phyloP scores from a whole-genome alignment of 1,140 invertebrate genomes.

The Saccostrea cuccullata region DNA sequence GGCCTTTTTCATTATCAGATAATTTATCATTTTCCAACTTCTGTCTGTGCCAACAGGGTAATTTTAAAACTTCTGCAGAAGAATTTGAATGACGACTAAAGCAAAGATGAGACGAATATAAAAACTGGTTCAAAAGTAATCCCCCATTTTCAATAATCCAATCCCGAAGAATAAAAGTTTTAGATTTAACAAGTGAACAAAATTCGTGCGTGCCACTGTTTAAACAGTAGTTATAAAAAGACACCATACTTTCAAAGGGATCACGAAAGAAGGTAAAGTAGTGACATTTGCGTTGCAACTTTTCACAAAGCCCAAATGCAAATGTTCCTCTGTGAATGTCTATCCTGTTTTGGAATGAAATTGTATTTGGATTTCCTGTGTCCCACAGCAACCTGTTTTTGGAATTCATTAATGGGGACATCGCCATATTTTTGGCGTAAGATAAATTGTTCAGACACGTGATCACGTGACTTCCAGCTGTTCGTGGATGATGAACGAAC shows the following conservation, averaged over 20 bases:
- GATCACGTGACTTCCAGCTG: slow-evolving; percentile 39
- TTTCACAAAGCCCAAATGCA: slow-evolving; percentile 58
- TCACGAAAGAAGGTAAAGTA: slow-evolving; percentile 60
- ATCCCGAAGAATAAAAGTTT: slow-evolving; percentile 50
- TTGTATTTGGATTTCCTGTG: slow-evolving; percentile 23
- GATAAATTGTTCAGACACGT: slow-evolving; percentile 58
- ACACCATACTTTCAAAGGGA: slow-evolving; percentile 51
- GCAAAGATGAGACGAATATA: slow-evolving; percentile 53
- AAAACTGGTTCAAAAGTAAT: slow-evolving; percentile 56
- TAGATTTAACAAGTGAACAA: slow-evolving; percentile 51
- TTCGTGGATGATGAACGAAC: slow-evolving; percentile 57
- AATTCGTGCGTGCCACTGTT: slow-evolving; percentile 42
- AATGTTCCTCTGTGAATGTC: slow-evolving; percentile 57
- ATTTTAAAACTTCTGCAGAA: not conserved
- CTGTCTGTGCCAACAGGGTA: slow-evolving; percentile 58
- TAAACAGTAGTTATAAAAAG: slow-evolving; percentile 56
- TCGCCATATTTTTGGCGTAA: slow-evolving; percentile 44
- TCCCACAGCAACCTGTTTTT: slow-evolving; percentile 54
- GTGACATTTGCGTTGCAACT: slow-evolving; percentile 52
- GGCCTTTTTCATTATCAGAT: slow-evolving; percentile 23
- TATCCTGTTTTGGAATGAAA: slow-evolving; percentile 48
- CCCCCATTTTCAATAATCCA: slow-evolving; percentile 61
- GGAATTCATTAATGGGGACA: slow-evolving; percentile 58
- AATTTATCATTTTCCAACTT: slow-evolving; percentile 53
- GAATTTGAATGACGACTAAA: slow-evolving; percentile 6